Evolutionary conservation across 2,888 invertebrate genomes (phyloP).

Genomic region (Tridacna gigas): DNA sequence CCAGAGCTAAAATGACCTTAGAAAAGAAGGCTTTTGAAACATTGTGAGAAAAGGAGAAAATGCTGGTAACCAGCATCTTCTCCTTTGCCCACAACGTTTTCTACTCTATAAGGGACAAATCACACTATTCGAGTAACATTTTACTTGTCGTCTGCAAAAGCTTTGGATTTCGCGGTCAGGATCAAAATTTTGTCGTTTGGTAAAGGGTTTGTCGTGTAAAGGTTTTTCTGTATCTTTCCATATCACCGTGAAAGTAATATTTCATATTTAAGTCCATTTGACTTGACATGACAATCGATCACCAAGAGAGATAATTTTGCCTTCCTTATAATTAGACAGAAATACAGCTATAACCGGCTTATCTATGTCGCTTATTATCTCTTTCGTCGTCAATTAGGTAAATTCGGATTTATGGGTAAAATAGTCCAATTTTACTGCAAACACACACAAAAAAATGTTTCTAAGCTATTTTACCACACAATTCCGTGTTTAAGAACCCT

Average conservation of each 20-base stretch:
- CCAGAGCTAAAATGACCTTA: too few species aligned
- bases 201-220: too few species aligned
- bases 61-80: background rate
- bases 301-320: background rate
- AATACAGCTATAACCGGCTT: constrained; percentile 1
- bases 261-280: constrained; percentile 25
- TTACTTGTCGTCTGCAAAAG: too few species aligned
- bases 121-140: too few species aligned
- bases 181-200: too few species aligned
- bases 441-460: too few species aligned
- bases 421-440: too few species aligned
- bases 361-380: background rate
- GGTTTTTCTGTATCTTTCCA: too few species aligned
- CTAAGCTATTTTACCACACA: too few species aligned
- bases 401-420: too few species aligned
- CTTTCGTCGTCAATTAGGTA: background rate
- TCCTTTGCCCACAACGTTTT: background rate
- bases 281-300: constrained; percentile 21
- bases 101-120: background rate
- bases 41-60: background rate
- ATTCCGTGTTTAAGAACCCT: too few species aligned
- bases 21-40: background rate
- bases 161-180: too few species aligned
- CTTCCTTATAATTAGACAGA: constrained; percentile 4
- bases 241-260: background rate